A percentile compares a stretch with the other conserved stretches of the same genome.
Evolutionary conservation across 2,888 invertebrate genomes (phyloP).

Genomic region (Rhimphoctona megacephalus): DNA sequence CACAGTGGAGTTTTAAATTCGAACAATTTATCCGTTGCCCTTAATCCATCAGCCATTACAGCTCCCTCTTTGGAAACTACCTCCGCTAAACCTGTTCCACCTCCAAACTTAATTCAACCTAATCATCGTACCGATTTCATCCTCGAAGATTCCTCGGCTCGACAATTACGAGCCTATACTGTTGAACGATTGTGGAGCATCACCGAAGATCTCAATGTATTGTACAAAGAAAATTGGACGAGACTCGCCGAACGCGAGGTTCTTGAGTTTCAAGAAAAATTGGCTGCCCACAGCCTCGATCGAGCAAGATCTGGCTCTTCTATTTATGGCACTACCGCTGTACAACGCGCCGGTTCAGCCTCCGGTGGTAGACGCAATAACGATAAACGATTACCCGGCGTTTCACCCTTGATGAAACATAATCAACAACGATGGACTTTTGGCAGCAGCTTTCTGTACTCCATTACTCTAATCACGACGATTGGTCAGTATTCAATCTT

Average conservation of each 20-base stretch:
- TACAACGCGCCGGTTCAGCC: conserved; percentile 64
- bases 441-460: conserved; percentile 96
- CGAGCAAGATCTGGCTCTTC: conserved; percentile 79
- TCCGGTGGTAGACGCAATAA: conserved; percentile 75
- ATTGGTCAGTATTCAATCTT: conserved; percentile 90
- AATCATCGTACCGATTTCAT: conserved; percentile 53
- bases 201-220: conserved; percentile 94
- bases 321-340: conserved; percentile 77
- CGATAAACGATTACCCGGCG: conserved; percentile 64
- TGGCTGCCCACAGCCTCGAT: conserved; percentile 75
- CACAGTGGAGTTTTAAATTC: background rate
- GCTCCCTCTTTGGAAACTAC: conserved; percentile 86
- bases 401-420: conserved; percentile 81
- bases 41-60: conserved; percentile 78
- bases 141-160: conserved; percentile 85
- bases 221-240: conserved; percentile 97
- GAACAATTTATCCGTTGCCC: conserved; percentile 2
- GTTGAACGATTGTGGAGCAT: conserved; percentile 94
- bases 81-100: conserved; percentile 83
- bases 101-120: conserved; percentile 66
- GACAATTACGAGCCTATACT: conserved; percentile 89
- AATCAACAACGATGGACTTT: conserved; percentile 92
- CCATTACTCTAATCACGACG: conserved; percentile 96
- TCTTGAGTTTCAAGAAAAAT: conserved; percentile 91
- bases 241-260: conserved; percentile 94